Evolutionary conservation across 2,113 vertebrate genomes (phyloP).

Genomic region (Gymnogyps californianus): DNA sequence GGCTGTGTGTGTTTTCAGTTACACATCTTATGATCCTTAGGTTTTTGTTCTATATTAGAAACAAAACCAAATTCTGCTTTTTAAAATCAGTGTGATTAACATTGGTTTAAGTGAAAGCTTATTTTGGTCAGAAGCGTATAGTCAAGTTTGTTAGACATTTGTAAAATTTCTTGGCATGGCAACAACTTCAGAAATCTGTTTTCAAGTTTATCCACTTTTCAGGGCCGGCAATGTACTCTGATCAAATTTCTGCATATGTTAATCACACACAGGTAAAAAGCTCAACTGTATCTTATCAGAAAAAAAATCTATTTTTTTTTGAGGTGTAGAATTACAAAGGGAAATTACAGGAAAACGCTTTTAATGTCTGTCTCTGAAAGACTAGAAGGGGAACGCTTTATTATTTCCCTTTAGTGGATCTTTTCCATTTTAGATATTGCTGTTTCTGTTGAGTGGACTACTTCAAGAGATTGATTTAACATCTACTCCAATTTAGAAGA

Average conservation of each 20-base stretch:
- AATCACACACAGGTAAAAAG: neutral
- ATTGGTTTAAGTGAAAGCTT: neutral
- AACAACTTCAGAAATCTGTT: neutral
- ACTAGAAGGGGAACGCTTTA: neutral
- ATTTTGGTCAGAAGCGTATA: neutral
- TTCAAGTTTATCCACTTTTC: neutral
- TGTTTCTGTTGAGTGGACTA: neutral
- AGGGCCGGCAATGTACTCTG: neutral
- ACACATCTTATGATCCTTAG: neutral
- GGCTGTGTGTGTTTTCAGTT: neutral
- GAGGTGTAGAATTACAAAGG: neutral
- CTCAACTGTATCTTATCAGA: neutral
- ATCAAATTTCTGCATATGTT: neutral
- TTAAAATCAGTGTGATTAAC: neutral
- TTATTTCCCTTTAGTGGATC: neutral
- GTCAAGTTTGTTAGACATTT: neutral
- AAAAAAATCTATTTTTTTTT: neutral
- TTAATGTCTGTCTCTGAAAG: neutral
- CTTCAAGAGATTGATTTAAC: neutral
- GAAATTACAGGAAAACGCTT: neutral
- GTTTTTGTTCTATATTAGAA: neutral
- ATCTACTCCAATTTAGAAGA: neutral
- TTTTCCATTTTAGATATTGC: neutral
- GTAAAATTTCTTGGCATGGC: neutral
- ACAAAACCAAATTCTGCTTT: neutral